phyloP scores from a whole-genome alignment of 2,113 vertebrate genomes.

The Morone saxatilis region DNA sequence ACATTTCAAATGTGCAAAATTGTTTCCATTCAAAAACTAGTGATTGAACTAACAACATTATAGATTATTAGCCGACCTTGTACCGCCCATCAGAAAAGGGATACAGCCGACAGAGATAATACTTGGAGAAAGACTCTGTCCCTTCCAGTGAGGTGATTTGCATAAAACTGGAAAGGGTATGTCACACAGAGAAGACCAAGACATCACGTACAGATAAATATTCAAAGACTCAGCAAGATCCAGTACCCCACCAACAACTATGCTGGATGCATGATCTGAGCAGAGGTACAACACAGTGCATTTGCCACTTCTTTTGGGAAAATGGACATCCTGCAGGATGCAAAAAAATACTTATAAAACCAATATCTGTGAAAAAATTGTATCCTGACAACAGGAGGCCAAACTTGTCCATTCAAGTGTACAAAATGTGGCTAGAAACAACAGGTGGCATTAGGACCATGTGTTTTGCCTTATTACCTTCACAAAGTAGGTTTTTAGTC shows the following conservation, averaged over 20 bases:
- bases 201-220: slow-evolving; percentile 27
- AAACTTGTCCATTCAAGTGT: not conserved
- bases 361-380: slow-evolving; percentile 3
- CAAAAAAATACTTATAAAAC: not conserved
- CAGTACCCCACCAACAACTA: slow-evolving; percentile 17
- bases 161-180: slow-evolving; percentile 18
- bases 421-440: not conserved
- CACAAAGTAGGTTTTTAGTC: not conserved
- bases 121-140: not conserved
- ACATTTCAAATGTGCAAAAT: not conserved
- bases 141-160: slow-evolving; percentile 17
- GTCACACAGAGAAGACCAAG: slow-evolving; percentile 35
- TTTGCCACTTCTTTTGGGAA: slow-evolving; percentile 9
- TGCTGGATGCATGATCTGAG: slow-evolving; percentile 34
- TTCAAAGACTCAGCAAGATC: slow-evolving; percentile 22
- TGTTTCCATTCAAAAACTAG: not conserved
- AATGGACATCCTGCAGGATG: slow-evolving; percentile 3
- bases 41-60: not conserved
- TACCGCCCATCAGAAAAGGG: not conserved
- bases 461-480: not conserved
- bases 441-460: not conserved
- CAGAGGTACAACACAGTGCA: slow-evolving; percentile 9
- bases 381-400: not conserved
- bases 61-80: not conserved
- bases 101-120: not conserved